phyloP scores from a whole-genome alignment of 35 echinoderm and acorn worm genomes.

The Lytechinus pictus region DNA sequence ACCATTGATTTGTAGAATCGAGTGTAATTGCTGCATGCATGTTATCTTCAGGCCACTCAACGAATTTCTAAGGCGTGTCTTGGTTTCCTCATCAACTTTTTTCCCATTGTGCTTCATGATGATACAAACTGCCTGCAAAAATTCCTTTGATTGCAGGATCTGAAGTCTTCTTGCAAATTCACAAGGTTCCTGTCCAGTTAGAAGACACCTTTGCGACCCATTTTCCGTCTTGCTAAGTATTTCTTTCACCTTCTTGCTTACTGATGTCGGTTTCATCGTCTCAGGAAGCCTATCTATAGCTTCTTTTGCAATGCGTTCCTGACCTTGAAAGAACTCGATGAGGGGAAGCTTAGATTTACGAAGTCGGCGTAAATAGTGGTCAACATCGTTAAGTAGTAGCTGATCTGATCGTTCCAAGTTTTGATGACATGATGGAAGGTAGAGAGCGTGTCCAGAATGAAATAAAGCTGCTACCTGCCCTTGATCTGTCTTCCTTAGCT shows the following conservation, averaged over 20 bases:
- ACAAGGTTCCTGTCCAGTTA: neutral
- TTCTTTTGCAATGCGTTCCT: neutral
- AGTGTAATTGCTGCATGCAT: slow-evolving; percentile 15
- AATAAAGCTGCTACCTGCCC: neutral
- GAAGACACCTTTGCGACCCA: neutral
- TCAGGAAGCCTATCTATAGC: neutral
- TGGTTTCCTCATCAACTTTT: neutral
- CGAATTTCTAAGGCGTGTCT: neutral
- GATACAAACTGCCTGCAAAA: neutral
- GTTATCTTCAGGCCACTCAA: neutral
- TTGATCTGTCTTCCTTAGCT: neutral
- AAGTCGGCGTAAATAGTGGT: neutral
- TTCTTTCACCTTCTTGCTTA: neutral
- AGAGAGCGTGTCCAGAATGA: neutral
- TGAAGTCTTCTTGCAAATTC: slow-evolving; percentile 22
- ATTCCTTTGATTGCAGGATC: neutral
- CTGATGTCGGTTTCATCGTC: neutral
- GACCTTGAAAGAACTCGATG: neutral
- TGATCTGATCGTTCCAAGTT: neutral
- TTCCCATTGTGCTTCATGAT: neutral
- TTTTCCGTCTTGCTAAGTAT: neutral
- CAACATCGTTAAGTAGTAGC: neutral
- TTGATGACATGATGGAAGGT: neutral
- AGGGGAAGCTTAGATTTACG: neutral
- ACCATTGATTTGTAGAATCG: neutral